phyloP scores from a whole-genome alignment of 2,113 vertebrate genomes.

The Nasalis larvatus region DNA sequence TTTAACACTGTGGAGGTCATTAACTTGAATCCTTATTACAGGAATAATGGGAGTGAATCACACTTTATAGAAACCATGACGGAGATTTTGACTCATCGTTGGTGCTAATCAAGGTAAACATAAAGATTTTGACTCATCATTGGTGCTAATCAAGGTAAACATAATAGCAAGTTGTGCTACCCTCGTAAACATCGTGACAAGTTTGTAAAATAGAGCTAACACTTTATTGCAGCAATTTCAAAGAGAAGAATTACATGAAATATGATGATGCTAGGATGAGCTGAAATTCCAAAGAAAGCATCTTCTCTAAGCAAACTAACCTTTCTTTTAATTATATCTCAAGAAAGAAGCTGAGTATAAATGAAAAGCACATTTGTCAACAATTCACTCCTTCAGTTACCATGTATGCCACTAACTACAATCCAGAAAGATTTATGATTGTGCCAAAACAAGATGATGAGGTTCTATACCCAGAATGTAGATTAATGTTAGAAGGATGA shows the following conservation, averaged over 20 bases:
- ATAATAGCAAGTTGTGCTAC: background rate
- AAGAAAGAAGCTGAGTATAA: background rate
- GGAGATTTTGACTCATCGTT: constrained; percentile 57
- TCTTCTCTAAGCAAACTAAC: background rate
- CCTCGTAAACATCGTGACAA: constrained; percentile 14
- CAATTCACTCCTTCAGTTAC: background rate
- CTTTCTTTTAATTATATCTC: constrained; percentile 9
- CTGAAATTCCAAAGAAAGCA: constrained; percentile 32
- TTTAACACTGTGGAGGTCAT: constrained; percentile 48
- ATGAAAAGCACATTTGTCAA: background rate
- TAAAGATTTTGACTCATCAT: constrained; percentile 59
- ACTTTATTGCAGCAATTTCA: background rate
- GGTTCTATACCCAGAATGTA: background rate
- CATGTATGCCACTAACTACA: background rate
- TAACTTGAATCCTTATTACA: constrained; percentile 49
- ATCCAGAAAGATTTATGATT: constrained; percentile 4
- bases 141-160: constrained; percentile 52
- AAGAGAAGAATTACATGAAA: background rate
- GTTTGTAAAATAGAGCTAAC: background rate
- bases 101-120: constrained; percentile 52
- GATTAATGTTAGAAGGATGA: background rate
- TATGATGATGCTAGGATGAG: background rate
- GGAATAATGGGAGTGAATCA: constrained; percentile 70
- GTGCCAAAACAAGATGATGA: constrained; percentile 35
- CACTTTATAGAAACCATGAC: constrained; percentile 40